A percentile compares a stretch with the other conserved stretches of the same genome.
Evolutionary conservation across 2,888 invertebrate genomes (phyloP).

Genomic region (Lacanobia wlatinum): DNA sequence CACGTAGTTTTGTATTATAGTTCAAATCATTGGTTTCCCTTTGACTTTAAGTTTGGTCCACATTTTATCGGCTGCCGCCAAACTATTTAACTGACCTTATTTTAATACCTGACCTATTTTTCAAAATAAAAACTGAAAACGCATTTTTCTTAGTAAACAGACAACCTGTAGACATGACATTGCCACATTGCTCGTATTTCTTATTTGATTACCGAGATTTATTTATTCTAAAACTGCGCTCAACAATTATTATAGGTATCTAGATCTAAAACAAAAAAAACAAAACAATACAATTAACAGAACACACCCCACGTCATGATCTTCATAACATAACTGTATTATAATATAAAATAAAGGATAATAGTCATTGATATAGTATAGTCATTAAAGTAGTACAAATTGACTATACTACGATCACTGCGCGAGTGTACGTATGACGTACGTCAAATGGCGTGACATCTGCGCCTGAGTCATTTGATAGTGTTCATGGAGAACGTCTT

Average conservation of each 20-base stretch:
- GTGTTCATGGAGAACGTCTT: slow-evolving; percentile 49
- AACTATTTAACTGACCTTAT: too few relatives aligned
- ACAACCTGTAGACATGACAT: not conserved
- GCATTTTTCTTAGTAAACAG: too few relatives aligned
- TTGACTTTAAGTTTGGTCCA: too few relatives aligned
- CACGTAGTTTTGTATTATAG: too few relatives aligned
- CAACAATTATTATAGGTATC: not conserved
- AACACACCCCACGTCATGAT: slow-evolving; percentile 19
- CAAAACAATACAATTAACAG: slow-evolving; percentile 17
- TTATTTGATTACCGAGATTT: not conserved
- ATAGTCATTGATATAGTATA: too few relatives aligned
- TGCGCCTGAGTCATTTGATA: slow-evolving; percentile 58
- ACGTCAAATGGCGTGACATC: slow-evolving; percentile 62
- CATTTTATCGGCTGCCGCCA: too few relatives aligned
- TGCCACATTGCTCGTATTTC: not conserved
- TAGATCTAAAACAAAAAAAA: slow-evolving; percentile 1
- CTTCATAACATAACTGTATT: slow-evolving; percentile 22
- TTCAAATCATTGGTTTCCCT: too few relatives aligned
- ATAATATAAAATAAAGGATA: not conserved
- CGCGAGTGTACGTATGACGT: slow-evolving; percentile 24
- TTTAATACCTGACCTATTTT: too few relatives aligned
- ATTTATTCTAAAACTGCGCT: not conserved
- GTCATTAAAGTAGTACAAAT: too few relatives aligned
- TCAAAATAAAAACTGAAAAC: too few relatives aligned
- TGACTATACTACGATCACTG: slow-evolving; percentile 12